Evolutionary conservation across 2,888 invertebrate genomes (phyloP).

Genomic region (Girardia tigrina): DNA sequence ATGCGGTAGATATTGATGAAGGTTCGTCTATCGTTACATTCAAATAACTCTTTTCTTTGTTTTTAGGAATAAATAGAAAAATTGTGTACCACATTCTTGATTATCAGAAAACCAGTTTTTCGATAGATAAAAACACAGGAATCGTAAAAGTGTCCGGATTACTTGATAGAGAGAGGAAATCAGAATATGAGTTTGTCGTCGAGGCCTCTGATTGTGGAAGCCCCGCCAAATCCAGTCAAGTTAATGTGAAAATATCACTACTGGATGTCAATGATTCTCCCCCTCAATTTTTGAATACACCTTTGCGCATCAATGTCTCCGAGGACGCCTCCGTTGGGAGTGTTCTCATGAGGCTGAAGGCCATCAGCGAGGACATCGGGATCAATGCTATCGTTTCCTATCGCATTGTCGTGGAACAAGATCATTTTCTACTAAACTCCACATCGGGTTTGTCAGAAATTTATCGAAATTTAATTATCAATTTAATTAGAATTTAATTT

Average conservation of each 20-base stretch:
- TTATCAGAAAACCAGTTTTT: constrained; percentile 25
- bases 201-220: constrained; percentile 28
- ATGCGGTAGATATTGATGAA: constrained; percentile 29
- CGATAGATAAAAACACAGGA: constrained; percentile 32
- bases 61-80: constrained; percentile 29
- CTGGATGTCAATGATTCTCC: constrained; percentile 37
- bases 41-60: neutral
- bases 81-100: constrained; percentile 21
- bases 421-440: constrained; percentile 23
- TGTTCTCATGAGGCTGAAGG: constrained; percentile 16
- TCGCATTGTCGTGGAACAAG: neutral
- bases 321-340: neutral
- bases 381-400: constrained; percentile 25
- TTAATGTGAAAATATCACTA: constrained; percentile 27
- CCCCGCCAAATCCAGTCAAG: neutral
- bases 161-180: constrained; percentile 30
- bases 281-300: constrained; percentile 21
- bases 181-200: constrained; percentile 28
- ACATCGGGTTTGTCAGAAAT: constrained; percentile 18
- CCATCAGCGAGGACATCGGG: constrained; percentile 31
- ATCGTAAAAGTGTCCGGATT: constrained; percentile 32
- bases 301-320: constrained; percentile 21
- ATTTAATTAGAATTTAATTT: too few relatives aligned
- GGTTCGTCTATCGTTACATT: neutral
- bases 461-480: too few relatives aligned